Evolutionary conservation across 2,113 vertebrate genomes (phyloP).

Genomic region (Sinocyclocheilus grahami): DNA sequence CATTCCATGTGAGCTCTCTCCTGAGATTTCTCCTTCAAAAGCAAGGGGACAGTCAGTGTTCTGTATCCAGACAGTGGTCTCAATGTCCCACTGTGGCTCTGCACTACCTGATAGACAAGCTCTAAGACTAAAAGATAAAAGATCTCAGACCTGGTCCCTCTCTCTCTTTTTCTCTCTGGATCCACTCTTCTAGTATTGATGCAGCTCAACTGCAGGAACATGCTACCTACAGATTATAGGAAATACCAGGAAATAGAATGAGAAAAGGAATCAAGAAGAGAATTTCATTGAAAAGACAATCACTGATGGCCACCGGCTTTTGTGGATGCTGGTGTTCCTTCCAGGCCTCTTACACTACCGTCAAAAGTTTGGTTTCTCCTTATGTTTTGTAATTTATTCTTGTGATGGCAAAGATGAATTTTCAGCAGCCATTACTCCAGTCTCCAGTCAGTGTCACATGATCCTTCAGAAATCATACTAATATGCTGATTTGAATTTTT

Average conservation of each 20-base stretch:
- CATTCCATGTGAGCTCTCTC: slow-evolving; percentile 19
- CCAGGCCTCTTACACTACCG: background rate
- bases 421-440: background rate
- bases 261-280: background rate
- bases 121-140: slow-evolving; percentile 16
- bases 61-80: slow-evolving; percentile 28
- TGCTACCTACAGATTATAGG: no score
- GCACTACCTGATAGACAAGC: slow-evolving; percentile 35
- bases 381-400: background rate
- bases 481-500: background rate
- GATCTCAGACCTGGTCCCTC: background rate
- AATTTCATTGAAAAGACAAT: background rate
- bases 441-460: background rate
- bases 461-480: background rate
- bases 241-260: background rate
- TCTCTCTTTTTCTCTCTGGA: background rate
- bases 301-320: background rate
- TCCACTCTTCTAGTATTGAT: background rate
- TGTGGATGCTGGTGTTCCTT: background rate
- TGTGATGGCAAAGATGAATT: background rate
- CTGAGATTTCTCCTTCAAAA: slow-evolving; percentile 44
- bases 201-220: background rate
- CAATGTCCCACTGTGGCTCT: slow-evolving; percentile 41
- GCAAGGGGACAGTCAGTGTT: slow-evolving; percentile 23
- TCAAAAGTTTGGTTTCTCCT: background rate